Conservation (phyloP, 2,797 vertebrate genomes). For the Psittacula derbiana region DNA sequence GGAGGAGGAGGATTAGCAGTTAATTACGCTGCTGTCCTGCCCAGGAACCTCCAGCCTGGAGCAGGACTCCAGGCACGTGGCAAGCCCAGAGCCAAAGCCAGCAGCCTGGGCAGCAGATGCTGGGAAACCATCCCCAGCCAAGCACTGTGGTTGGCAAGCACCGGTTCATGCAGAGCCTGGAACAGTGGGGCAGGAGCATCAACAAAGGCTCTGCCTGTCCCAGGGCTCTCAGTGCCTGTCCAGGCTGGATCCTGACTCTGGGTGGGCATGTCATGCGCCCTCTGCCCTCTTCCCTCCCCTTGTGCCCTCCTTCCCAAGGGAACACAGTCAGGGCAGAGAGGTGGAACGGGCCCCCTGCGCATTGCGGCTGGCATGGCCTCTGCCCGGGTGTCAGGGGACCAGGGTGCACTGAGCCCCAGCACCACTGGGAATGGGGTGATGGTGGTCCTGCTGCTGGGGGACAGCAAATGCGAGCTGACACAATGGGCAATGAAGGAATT, state of each 20-base stretch:
- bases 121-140: background rate
- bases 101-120: background rate
- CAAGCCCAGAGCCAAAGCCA: background rate
- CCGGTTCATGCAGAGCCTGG: accelerated
- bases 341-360: background rate
- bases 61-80: background rate
- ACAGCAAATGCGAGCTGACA: background rate
- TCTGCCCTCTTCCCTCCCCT: background rate
- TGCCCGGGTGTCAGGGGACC: background rate
- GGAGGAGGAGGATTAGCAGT: background rate
- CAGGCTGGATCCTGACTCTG: background rate
- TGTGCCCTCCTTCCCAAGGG: background rate
- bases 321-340: background rate
- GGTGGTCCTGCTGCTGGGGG: background rate
- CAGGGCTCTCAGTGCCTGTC: background rate
- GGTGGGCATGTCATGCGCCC: background rate
- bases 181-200: accelerated
- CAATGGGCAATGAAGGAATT: background rate
- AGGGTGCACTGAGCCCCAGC: background rate
- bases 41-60: background rate
- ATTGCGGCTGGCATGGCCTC: background rate
- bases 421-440: background rate
- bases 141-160: background rate
- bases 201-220: background rate
- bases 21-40: background rate